Conservation (phyloP, 2,797 vertebrate species). For the Rachycentron canadum region DNA sequence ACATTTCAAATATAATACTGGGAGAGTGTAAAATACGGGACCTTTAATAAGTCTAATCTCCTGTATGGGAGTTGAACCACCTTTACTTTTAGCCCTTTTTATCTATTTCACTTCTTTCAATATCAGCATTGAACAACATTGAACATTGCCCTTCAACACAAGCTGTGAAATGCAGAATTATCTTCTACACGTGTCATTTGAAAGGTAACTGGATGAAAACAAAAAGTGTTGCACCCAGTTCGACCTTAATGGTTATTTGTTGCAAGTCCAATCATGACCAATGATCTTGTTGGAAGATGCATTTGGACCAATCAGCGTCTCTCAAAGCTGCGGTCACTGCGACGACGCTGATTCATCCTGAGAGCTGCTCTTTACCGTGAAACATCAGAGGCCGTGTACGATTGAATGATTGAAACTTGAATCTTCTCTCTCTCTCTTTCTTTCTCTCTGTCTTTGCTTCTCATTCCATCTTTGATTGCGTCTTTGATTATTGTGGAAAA, state of each 20-base stretch:
- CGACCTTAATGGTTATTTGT: background rate
- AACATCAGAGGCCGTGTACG: constrained; percentile 1
- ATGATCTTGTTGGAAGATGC: background rate
- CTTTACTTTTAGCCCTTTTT: too few species aligned
- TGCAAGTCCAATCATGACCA: background rate
- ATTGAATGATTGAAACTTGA: background rate
- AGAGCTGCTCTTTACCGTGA: background rate
- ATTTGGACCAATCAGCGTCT: constrained; percentile 14
- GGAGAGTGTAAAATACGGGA: too few species aligned
- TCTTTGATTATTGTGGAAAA: constrained; percentile 68
- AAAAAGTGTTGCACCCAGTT: background rate
- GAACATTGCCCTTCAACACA: too few species aligned
- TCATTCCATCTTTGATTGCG: constrained; percentile 53
- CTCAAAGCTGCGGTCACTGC: constrained; percentile 12
- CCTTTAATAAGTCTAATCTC: too few species aligned
- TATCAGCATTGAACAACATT: too few species aligned
- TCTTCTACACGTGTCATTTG: too few species aligned
- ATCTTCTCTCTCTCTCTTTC: constrained; percentile 9
- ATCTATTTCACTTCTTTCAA: too few species aligned
- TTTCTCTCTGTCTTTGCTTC: constrained; percentile 3
- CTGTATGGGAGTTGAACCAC: too few species aligned
- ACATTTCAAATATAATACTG: too few species aligned
- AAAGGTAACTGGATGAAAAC: too few species aligned
- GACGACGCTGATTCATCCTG: background rate
- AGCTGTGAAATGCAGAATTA: too few species aligned